Evolutionary conservation across 2,113 vertebrate genomes (phyloP).

Genomic region (Halcyon malimbica): DNA sequence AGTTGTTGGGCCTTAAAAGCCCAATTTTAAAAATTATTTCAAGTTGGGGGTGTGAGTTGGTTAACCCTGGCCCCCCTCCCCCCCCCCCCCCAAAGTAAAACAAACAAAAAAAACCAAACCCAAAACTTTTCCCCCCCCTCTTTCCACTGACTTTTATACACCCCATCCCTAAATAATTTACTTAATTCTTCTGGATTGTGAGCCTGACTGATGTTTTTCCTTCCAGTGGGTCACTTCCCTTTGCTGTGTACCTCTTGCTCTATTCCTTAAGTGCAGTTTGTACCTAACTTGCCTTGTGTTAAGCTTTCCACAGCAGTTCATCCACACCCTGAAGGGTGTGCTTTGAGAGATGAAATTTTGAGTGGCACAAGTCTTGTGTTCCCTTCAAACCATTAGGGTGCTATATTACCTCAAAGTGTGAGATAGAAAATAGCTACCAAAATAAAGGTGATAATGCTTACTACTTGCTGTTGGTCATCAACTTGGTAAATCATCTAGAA

Average conservation of each 20-base stretch:
- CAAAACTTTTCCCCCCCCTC: rapidly evolving
- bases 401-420: neutral
- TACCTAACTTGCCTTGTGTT: neutral
- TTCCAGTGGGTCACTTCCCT: neutral
- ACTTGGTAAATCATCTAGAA: neutral
- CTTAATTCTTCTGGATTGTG: neutral
- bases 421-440: neutral
- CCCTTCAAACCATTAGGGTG: neutral
- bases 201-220: neutral
- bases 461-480: neutral
- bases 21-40: no score
- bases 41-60: no score
- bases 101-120: neutral
- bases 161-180: neutral
- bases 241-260: neutral
- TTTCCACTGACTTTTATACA: neutral
- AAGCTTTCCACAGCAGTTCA: neutral
- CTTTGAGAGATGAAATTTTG: neutral
- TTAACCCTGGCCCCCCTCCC: no score
- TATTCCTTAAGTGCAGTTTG: neutral
- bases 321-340: neutral
- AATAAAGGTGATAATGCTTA: neutral
- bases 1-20: no score
- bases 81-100: no score
- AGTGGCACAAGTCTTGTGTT: neutral